phyloP scores from a whole-genome alignment of 2,888 invertebrate species.

The Koerneria pararmatus region DNA sequence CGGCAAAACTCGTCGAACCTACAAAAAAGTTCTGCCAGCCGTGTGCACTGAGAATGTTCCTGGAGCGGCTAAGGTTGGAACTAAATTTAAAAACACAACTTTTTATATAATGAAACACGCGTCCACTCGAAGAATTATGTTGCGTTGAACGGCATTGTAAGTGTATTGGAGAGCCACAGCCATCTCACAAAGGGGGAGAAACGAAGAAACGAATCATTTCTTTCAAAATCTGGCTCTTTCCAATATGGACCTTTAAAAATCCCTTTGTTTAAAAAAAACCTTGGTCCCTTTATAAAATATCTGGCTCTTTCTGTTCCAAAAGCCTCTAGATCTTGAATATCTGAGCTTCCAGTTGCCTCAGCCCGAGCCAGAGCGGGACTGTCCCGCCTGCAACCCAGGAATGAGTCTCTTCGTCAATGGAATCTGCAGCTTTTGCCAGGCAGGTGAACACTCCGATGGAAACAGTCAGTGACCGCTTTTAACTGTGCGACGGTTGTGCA shows the following conservation, averaged over 20 bases:
- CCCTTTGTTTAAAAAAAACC: no score
- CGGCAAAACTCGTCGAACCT: constrained; percentile 58
- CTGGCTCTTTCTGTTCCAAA: neutral
- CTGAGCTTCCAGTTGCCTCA: constrained; percentile 32
- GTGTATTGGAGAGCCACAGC: no score
- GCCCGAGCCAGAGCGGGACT: constrained; percentile 52
- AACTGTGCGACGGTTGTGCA: no score
- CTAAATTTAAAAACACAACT: constrained; percentile 27
- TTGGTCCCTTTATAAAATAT: constrained; percentile 12
- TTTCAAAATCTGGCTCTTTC: no score
- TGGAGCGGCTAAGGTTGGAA: constrained; percentile 62
- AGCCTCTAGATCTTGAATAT: constrained; percentile 33
- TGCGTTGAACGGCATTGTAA: no score
- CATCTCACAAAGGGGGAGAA: no score
- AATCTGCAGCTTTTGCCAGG: constrained; percentile 64
- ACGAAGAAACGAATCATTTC: no score
- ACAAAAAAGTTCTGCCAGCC: constrained; percentile 65
- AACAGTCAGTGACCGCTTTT: constrained; percentile 51
- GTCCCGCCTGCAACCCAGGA: constrained; percentile 67
- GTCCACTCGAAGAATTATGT: no score
- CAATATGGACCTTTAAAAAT: no score
- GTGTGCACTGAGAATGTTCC: constrained; percentile 64
- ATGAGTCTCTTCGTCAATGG: constrained; percentile 62
- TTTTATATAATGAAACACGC: constrained; percentile 12
- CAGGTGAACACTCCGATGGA: constrained; percentile 63